Conservation (phyloP, 2,113 vertebrate species). For the Anarrhichthys ocellatus region DNA sequence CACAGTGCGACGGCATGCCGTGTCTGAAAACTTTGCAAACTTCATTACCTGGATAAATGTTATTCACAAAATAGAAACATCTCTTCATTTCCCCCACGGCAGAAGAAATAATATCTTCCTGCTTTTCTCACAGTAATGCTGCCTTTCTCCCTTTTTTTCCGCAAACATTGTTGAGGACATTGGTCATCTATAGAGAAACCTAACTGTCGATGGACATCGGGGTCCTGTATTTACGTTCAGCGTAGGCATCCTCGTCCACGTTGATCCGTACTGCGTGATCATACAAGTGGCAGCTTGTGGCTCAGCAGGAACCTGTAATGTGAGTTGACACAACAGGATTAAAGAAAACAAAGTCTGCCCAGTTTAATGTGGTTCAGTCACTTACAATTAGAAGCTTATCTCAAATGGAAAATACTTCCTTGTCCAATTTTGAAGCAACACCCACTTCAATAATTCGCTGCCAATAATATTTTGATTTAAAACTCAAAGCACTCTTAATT, state of each 20-base stretch:
- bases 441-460: slow-evolving; percentile 7
- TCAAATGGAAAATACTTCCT: slow-evolving; percentile 14
- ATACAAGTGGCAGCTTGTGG: slow-evolving; percentile 1
- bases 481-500: neutral
- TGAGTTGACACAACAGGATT: neutral
- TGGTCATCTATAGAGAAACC: neutral
- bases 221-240: neutral
- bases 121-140: neutral
- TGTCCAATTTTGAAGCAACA: slow-evolving; percentile 9
- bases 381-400: neutral
- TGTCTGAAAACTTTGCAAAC: neutral
- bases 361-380: slow-evolving; percentile 1
- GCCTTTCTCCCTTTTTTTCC: neutral
- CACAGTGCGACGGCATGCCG: slow-evolving; percentile 4
- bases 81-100: neutral
- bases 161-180: neutral
- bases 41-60: slow-evolving; percentile 6
- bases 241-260: neutral
- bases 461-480: slow-evolving; percentile 15
- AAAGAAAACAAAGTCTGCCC: slow-evolving; percentile 3
- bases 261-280: neutral
- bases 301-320: neutral
- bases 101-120: neutral
- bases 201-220: neutral
- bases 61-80: neutral